These are phyloP conservation scores for Apteryx owenii DNA, from an alignment of 2,113 vertebrate genomes.

Conservation along the genomic window DNA sequence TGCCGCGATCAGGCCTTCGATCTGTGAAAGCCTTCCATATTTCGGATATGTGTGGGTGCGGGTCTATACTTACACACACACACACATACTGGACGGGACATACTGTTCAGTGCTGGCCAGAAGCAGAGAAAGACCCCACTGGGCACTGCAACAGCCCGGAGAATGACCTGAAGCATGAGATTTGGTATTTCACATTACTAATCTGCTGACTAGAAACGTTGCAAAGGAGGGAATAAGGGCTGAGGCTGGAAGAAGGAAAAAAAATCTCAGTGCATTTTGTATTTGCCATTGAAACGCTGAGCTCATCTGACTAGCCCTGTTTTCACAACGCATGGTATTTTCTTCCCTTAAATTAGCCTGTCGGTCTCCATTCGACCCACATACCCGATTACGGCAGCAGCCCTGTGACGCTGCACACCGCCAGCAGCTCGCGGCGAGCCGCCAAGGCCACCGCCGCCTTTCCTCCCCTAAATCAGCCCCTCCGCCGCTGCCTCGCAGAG, in stretches of 20 bases:
- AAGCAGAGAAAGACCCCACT: not conserved
- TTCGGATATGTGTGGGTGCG: not conserved
- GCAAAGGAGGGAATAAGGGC: not conserved
- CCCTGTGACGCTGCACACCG: not conserved
- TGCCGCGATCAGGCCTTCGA: not conserved
- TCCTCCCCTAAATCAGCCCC: accelerated
- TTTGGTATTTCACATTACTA: not conserved
- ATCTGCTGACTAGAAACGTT: not conserved
- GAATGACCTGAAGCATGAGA: not conserved
- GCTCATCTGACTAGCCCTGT: not conserved
- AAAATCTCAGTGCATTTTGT: not conserved
- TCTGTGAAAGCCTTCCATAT: not conserved
- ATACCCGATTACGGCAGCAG: not conserved
- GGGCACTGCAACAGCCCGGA: not conserved
- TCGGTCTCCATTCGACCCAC: not conserved
- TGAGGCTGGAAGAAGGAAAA: not conserved
- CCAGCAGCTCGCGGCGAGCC: accelerated
- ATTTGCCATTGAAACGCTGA: not conserved
- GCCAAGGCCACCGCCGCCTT: not conserved
- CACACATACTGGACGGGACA: not conserved
- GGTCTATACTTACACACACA: not conserved
- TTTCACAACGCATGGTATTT: not conserved
- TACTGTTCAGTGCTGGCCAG: not conserved
- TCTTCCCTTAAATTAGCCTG: not conserved
- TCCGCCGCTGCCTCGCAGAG: not conserved